Conservation (phyloP, 2,888 invertebrate species). For the Eristalis tenax region DNA sequence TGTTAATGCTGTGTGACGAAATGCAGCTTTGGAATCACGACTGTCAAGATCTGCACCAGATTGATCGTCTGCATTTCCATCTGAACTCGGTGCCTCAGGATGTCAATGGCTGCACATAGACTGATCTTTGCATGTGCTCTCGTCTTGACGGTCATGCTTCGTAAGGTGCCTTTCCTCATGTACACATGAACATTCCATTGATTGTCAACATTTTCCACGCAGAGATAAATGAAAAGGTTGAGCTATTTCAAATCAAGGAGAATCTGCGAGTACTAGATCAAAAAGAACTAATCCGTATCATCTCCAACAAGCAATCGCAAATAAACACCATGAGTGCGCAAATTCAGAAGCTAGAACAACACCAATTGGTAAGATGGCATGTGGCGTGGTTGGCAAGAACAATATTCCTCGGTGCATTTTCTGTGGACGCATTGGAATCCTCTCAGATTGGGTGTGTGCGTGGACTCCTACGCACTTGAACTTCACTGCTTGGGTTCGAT, state of each 20-base stretch:
- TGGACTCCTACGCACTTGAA: no score
- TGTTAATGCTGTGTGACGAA: neutral
- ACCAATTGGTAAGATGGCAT: constrained; percentile 74
- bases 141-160: neutral
- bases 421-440: no score
- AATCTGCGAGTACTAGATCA: constrained; percentile 76
- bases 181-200: neutral
- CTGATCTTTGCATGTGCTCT: neutral
- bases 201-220: neutral
- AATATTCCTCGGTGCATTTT: no score
- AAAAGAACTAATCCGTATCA: constrained; percentile 74
- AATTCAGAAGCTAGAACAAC: constrained; percentile 77
- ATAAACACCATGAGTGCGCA: constrained; percentile 78
- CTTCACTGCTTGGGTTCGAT: no score
- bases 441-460: no score
- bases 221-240: constrained; percentile 75
- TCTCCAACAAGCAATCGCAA: constrained; percentile 77
- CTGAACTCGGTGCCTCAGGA: neutral
- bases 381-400: no score
- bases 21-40: neutral
- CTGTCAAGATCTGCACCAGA: neutral
- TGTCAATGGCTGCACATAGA: no score
- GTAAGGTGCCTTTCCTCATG: neutral
- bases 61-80: no score
- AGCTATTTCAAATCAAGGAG: constrained; percentile 75